Percentiles rank a stretch among this genome's conserved stretches.
Evolutionary conservation across 30 jellyfish, hydroid and myxozoan genomes (phyloP).

Genomic region (Pseudorhiza aurosa): DNA sequence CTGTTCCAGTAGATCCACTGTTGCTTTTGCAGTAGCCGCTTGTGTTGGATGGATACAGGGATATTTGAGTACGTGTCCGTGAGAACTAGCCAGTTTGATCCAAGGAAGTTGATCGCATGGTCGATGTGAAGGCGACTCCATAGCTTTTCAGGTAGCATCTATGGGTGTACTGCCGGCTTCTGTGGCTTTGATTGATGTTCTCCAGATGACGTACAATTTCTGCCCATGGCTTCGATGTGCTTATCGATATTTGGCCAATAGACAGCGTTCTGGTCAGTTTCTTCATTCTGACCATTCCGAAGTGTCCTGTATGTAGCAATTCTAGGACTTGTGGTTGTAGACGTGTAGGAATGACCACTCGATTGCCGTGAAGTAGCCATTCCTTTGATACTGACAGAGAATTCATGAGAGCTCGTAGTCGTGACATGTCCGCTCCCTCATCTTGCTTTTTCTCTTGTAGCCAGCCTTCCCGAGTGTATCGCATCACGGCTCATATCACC

Average conservation of each 20-base stretch:
- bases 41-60: too few species aligned
- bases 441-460: not conserved
- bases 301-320: conserved; percentile 46
- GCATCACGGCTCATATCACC: not conserved
- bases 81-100: too few species aligned
- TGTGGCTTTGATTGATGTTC: conserved; percentile 37
- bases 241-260: conserved; percentile 45
- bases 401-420: too few species aligned
- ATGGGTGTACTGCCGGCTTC: conserved; percentile 32
- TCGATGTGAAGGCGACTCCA: too few species aligned
- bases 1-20: too few species aligned
- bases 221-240: conserved; percentile 24
- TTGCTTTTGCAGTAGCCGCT: too few species aligned
- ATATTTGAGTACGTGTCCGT: too few species aligned
- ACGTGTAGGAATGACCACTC: conserved; percentile 46
- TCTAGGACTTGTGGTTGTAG: conserved; percentile 24
- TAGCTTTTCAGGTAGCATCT: conserved; percentile 39
- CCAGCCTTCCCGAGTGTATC: conserved; percentile 48
- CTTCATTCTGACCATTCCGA: conserved; percentile 53
- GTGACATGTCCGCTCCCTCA: too few species aligned
- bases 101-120: too few species aligned
- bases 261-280: conserved; percentile 36
- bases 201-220: conserved; percentile 6
- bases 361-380: conserved; percentile 19
- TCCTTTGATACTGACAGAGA: conserved; percentile 15